These are phyloP conservation scores for Tenthredo distinguenda DNA, from an alignment of 2,888 invertebrate species.

Conservation along the genomic window DNA sequence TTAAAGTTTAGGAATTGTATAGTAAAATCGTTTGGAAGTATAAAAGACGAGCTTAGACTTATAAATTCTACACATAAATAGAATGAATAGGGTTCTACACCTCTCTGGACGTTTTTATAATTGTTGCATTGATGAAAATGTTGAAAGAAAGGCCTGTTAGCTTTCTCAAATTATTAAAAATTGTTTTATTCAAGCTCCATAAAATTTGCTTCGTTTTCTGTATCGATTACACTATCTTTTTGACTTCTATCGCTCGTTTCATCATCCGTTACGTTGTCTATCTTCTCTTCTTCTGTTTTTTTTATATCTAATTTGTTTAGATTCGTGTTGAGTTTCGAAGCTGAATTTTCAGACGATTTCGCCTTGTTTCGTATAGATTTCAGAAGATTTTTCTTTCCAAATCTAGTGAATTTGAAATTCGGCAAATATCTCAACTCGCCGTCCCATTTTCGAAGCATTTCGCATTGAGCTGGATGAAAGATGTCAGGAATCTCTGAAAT, in stretches of 20 bases:
- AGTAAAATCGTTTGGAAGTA: too few relatives aligned
- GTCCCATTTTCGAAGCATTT: slow-evolving; percentile 83
- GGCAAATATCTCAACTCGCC: slow-evolving; percentile 84
- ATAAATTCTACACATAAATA: not conserved
- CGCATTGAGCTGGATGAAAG: slow-evolving; percentile 81
- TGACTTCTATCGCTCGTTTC: not conserved
- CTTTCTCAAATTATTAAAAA: not conserved
- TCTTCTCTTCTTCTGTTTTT: not conserved
- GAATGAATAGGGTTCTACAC: not conserved
- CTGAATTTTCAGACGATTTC: not conserved
- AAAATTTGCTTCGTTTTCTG: not conserved
- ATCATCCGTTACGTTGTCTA: not conserved
- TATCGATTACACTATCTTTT: not conserved
- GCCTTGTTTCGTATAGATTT: not conserved
- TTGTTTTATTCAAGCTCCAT: slow-evolving; percentile 26
- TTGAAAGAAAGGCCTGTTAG: not conserved
- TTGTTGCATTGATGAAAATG: not conserved
- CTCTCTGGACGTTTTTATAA: not conserved
- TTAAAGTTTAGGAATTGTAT: too few relatives aligned
- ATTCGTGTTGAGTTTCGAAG: not conserved
- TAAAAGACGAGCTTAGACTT: not conserved
- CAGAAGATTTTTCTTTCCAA: slow-evolving; percentile 77
- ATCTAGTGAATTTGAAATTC: slow-evolving; percentile 84
- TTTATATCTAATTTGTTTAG: not conserved
- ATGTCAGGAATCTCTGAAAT: slow-evolving; percentile 86